Conservation (phyloP, 2,888 invertebrate species). For the Ectobius pallidus region DNA sequence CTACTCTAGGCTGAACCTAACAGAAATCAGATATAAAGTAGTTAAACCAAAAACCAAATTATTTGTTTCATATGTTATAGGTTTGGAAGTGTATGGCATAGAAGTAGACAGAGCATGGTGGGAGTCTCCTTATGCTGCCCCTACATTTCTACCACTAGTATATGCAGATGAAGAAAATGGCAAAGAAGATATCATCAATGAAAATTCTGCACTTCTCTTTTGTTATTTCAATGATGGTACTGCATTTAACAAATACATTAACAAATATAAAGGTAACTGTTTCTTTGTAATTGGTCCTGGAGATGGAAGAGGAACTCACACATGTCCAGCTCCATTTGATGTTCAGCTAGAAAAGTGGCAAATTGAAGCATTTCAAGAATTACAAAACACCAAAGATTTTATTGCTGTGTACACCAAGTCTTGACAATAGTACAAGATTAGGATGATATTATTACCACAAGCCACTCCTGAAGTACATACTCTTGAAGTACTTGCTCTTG, state of each 20-base stretch:
- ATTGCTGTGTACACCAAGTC: slow-evolving; percentile 64
- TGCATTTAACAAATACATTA: slow-evolving; percentile 72
- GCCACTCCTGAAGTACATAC: background rate
- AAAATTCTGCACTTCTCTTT: slow-evolving; percentile 66
- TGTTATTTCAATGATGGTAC: slow-evolving; percentile 79
- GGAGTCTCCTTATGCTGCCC: slow-evolving; percentile 68
- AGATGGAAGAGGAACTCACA: slow-evolving; percentile 66
- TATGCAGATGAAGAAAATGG: slow-evolving; percentile 56
- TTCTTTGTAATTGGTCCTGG: slow-evolving; percentile 78
- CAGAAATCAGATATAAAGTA: too few species aligned
- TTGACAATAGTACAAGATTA: background rate
- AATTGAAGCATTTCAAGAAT: slow-evolving; percentile 62
- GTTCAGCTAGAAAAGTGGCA: slow-evolving; percentile 63
- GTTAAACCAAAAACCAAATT: too few species aligned
- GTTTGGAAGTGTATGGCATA: slow-evolving; percentile 67
- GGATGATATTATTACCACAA: background rate
- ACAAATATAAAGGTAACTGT: slow-evolving; percentile 66
- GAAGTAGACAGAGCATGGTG: slow-evolving; percentile 85
- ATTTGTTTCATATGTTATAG: slow-evolving; percentile 57
- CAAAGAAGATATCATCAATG: background rate
- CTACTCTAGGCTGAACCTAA: too few species aligned
- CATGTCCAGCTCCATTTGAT: slow-evolving; percentile 73
- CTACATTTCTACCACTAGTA: slow-evolving; percentile 69
- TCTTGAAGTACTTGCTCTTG: too few species aligned
- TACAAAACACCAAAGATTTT: slow-evolving; percentile 67